Percentiles rank a stretch among this genome's conserved stretches.
Conservation (phyloP, 2,113 vertebrate species). For the Sebastes fasciatus region DNA sequence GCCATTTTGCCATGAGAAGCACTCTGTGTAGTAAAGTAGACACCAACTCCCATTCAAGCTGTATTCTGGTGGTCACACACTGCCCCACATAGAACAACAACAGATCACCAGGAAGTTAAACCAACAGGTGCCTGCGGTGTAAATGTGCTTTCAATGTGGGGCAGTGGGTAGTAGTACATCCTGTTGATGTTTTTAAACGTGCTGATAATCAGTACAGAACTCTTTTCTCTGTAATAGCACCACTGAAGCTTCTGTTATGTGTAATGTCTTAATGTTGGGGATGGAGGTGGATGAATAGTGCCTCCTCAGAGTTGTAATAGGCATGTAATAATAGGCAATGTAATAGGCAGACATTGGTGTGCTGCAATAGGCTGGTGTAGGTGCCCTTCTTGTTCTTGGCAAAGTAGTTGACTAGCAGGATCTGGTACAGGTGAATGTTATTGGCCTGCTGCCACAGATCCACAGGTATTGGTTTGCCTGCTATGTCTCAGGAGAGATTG, state of each 20-base stretch:
- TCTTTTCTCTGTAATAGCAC: slow-evolving; percentile 9
- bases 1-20: background rate
- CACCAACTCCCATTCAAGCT: slow-evolving; percentile 15
- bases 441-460: background rate
- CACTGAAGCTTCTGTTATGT: background rate
- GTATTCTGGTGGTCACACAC: slow-evolving; percentile 10
- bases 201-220: slow-evolving; percentile 26
- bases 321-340: background rate
- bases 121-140: slow-evolving; percentile 28
- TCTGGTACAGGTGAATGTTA: background rate
- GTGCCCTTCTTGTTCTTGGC: background rate
- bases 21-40: background rate
- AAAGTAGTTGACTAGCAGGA: background rate
- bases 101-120: slow-evolving; percentile 52
- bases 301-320: background rate
- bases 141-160: slow-evolving; percentile 29
- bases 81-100: slow-evolving; percentile 24
- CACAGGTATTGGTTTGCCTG: background rate
- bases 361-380: background rate
- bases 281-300: background rate
- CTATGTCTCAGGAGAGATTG: background rate
- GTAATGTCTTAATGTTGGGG: background rate
- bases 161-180: slow-evolving; percentile 51
- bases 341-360: too few species aligned
- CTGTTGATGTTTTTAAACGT: slow-evolving; percentile 53